Base-by-base conservation (phyloP, 2,113 vertebrate species). In the Phyllopteryx taeniolatus region DNA sequence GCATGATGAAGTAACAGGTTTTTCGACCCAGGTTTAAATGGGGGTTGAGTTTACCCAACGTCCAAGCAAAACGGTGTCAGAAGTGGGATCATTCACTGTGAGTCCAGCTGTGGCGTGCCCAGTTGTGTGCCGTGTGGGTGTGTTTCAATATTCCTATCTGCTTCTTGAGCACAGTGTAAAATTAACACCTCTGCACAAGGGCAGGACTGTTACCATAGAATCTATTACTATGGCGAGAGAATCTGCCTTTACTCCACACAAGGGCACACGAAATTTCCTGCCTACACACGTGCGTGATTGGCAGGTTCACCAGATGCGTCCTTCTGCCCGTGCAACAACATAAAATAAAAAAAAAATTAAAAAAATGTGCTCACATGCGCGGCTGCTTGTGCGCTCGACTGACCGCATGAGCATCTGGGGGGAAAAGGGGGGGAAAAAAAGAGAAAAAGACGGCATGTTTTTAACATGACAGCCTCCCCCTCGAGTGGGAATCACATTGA, bases 181-280 rank as follows among this genome's bases (percentile, higher is more conserved):
- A 19, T 42, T 39, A 79, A 85, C 85, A 83, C 33, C 74, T 82
- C 79, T 12, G 14, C 70, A 69, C 56, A 74, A 68, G 66, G 74
- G 70, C 79, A 85, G 85, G 78, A 86, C 70, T 17, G 90, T 92
- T 82, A 82, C 89, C 88, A 91, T 86, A 87, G 88, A 85, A 69
- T 56, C 87, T 9, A 88, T 88, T 77, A 76, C 90, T 76, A 90
- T 71, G 86, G 85, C 79, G 69, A 77, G 68, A 77, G 63, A 79
- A 84, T 84, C 53, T 3, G 59, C 68, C 69, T 72, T 64, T 78
- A 74, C 72, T 79, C 75, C 71, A 77, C 77, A 78, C 47, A 43
- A 61, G 13, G 15, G 31, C 8, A 15, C 4, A 39, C 35, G 2
- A 39, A 39, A 39, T 2, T 35, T 54, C 10, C 27, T 10, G 1